Conservation (phyloP, 2,888 invertebrate species). For the Siphlonurus alternatus region DNA sequence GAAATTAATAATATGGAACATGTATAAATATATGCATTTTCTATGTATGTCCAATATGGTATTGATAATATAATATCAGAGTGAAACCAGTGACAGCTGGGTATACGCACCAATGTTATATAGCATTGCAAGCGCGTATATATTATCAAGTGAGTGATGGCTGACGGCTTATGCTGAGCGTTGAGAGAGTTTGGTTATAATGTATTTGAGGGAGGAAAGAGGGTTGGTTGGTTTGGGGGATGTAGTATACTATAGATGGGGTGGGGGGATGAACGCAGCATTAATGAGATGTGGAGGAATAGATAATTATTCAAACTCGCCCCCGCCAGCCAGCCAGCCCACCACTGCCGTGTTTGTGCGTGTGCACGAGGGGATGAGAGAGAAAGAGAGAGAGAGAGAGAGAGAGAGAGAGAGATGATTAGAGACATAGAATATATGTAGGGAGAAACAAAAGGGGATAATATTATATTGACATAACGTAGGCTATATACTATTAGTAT, state of each 20-base stretch:
- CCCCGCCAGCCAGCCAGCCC: too few relatives aligned
- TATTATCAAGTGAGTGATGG: neutral
- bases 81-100: neutral
- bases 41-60: too few relatives aligned
- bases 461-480: conserved; percentile 1
- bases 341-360: too few relatives aligned
- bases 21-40: too few relatives aligned
- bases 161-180: neutral
- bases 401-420: neutral
- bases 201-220: too few relatives aligned
- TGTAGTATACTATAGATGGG: neutral
- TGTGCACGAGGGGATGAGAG: neutral
- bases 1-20: too few relatives aligned
- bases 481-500: neutral
- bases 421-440: too few relatives aligned
- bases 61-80: too few relatives aligned
- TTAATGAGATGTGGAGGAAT: conserved; percentile 3
- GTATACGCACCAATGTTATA: too few relatives aligned
- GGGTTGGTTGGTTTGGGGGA: neutral
- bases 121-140: too few relatives aligned
- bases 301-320: conserved; percentile 1
- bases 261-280: neutral
- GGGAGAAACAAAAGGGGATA: neutral
- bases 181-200: too few relatives aligned
- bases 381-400: neutral